Conservation (phyloP, 1,140 invertebrate genomes). For the Matsumurasca onukii region DNA sequence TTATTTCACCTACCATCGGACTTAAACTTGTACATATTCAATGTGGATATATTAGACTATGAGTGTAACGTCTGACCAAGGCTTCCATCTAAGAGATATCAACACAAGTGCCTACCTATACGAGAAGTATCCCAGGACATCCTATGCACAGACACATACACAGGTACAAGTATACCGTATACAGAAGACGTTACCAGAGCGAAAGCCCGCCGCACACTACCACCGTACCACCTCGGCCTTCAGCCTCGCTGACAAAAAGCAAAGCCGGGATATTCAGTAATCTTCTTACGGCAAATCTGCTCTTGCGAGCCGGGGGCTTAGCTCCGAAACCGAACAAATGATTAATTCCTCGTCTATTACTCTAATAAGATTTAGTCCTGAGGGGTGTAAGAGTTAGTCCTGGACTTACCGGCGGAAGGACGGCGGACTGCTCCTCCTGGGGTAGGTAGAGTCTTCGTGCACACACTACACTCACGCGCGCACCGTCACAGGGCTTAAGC, state of each 20-base stretch:
- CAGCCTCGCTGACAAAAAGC: not conserved
- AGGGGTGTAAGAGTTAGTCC: constrained; percentile 15
- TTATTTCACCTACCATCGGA: no score
- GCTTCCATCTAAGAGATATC: no score
- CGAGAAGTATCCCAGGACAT: no score
- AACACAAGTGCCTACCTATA: no score
- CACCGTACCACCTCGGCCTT: not conserved
- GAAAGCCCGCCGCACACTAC: no score
- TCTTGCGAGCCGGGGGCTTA: constrained; percentile 10
- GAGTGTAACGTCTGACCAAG: no score
- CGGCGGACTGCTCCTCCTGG: constrained; percentile 13
- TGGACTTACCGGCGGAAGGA: constrained; percentile 31
- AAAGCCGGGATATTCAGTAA: constrained; percentile 42
- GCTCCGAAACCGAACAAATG: constrained; percentile 18
- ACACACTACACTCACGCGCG: constrained; percentile 26
- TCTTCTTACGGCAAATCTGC: constrained; percentile 45
- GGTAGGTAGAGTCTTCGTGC: constrained; percentile 20
- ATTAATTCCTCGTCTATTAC: constrained; percentile 30
- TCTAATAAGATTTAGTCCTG: constrained; percentile 17
- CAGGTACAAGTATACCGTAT: no score
- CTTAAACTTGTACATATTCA: no score
- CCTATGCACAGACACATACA: no score
- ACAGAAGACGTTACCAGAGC: no score
- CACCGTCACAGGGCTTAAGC: constrained; percentile 48
- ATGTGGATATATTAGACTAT: no score